Conservation (phyloP, 2,888 invertebrate species). For the Synergus gifuensis region DNA sequence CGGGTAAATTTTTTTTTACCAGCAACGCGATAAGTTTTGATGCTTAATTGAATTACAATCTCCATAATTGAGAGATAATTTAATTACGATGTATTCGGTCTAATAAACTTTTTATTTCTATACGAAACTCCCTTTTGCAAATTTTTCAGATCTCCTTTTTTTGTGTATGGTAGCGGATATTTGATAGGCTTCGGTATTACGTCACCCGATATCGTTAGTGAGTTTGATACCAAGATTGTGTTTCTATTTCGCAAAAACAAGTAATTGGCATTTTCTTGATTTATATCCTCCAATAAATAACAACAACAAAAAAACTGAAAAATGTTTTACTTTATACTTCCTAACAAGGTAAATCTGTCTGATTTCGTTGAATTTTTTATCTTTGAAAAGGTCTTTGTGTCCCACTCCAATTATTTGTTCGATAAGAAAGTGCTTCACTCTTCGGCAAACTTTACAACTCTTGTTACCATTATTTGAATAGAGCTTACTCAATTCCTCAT, state of each 20-base stretch:
- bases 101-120: not conserved
- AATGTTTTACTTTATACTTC: not conserved
- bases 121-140: not conserved
- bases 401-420: not conserved
- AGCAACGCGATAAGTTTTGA: not conserved
- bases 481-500: too few relatives aligned
- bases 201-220: not conserved
- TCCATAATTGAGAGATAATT: not conserved
- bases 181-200: not conserved
- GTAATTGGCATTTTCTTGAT: not conserved
- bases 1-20: not conserved
- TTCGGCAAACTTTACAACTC: not conserved
- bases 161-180: not conserved
- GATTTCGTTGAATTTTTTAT: not conserved
- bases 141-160: not conserved
- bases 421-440: not conserved
- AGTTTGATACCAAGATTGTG: not conserved
- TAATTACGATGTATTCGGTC: not conserved
- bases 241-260: conserved; percentile 3
- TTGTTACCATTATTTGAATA: too few relatives aligned
- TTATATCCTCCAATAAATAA: not conserved
- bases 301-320: not conserved
- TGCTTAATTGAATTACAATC: not conserved
- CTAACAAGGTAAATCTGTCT: not conserved
- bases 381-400: not conserved